Conservation (phyloP, 2,888 invertebrate genomes). For the Machimus atricapillus region DNA sequence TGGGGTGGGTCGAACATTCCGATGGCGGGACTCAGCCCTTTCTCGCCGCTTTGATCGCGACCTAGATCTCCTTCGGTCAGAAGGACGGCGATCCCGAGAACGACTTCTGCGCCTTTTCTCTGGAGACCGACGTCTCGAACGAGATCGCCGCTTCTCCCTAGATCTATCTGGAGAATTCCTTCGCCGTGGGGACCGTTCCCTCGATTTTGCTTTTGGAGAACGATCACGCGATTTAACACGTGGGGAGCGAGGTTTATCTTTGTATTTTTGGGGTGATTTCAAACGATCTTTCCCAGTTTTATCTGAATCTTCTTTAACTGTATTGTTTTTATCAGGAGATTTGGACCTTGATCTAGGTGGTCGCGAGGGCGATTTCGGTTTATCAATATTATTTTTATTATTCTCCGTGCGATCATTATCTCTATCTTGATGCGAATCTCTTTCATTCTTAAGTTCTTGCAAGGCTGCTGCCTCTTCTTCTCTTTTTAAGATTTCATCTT, state of each 20-base stretch:
- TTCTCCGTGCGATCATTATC: slow-evolving; percentile 57
- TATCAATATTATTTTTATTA: slow-evolving; percentile 53
- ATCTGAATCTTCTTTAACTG: slow-evolving; percentile 47
- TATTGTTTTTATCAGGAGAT: slow-evolving; percentile 54
- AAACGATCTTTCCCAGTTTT: slow-evolving; percentile 43
- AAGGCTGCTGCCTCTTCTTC: slow-evolving; percentile 58
- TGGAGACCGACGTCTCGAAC: slow-evolving; percentile 50
- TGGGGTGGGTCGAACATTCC: slow-evolving; percentile 22
- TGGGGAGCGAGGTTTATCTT: slow-evolving; percentile 59
- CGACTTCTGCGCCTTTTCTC: slow-evolving; percentile 50
- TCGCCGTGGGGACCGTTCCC: slow-evolving; percentile 53
- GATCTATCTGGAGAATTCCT: slow-evolving; percentile 47
- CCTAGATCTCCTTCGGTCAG: slow-evolving; percentile 54
- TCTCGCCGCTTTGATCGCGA: slow-evolving; percentile 42
- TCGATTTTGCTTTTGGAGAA: slow-evolving; percentile 54
- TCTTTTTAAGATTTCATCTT: slow-evolving; percentile 92
- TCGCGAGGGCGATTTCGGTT: slow-evolving; percentile 42
- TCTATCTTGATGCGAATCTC: slow-evolving; percentile 49
- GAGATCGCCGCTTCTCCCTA: slow-evolving; percentile 52
- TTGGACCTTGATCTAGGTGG: slow-evolving; percentile 62
- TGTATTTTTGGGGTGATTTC: slow-evolving; percentile 50
- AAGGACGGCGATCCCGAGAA: slow-evolving; percentile 52
- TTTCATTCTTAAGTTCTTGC: slow-evolving; percentile 25
- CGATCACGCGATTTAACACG: slow-evolving; percentile 57
- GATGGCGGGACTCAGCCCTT: slow-evolving; percentile 51